phyloP scores from a whole-genome alignment of 1,140 invertebrate genomes.

The Leptinotarsa texana region DNA sequence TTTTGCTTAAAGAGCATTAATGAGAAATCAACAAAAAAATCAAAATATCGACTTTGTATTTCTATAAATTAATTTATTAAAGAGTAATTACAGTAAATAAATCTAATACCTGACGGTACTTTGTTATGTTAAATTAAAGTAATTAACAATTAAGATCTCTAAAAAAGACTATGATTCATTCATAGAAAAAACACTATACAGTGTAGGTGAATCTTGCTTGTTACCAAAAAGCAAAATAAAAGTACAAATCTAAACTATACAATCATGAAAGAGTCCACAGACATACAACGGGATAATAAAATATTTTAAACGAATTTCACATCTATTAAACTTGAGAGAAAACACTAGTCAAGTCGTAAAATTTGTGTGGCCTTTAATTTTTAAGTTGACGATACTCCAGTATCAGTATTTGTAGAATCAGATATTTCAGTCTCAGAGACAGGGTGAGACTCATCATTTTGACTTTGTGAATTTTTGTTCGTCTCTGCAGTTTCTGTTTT shows the following conservation, averaged over 20 bases:
- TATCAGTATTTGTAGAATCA: slow-evolving; percentile 45
- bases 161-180: not conserved
- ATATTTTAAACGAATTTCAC: not conserved
- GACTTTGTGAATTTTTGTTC: slow-evolving; percentile 50
- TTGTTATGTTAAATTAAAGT: slow-evolving; percentile 20
- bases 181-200: not conserved
- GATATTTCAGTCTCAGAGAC: slow-evolving; percentile 39
- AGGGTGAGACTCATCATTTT: slow-evolving; percentile 45
- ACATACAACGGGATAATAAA: slow-evolving; percentile 15
- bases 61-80: slow-evolving; percentile 36
- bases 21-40: slow-evolving; percentile 18
- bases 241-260: slow-evolving; percentile 17
- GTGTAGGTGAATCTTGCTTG: not conserved
- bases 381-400: slow-evolving; percentile 43
- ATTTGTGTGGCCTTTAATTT: not conserved
- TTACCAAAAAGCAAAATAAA: not conserved
- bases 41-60: slow-evolving; percentile 27
- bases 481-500: slow-evolving; percentile 51
- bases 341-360: not conserved
- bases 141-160: slow-evolving; percentile 20
- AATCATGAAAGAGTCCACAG: slow-evolving; percentile 29
- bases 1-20: not conserved
- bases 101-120: slow-evolving; percentile 32
- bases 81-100: slow-evolving; percentile 23
- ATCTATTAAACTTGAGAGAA: slow-evolving; percentile 12